A percentile compares a stretch with the other conserved stretches of the same genome.
These are phyloP conservation scores for Yponomeuta malinellus DNA, from an alignment of 2,888 invertebrate genomes.

Conservation along the genomic window DNA sequence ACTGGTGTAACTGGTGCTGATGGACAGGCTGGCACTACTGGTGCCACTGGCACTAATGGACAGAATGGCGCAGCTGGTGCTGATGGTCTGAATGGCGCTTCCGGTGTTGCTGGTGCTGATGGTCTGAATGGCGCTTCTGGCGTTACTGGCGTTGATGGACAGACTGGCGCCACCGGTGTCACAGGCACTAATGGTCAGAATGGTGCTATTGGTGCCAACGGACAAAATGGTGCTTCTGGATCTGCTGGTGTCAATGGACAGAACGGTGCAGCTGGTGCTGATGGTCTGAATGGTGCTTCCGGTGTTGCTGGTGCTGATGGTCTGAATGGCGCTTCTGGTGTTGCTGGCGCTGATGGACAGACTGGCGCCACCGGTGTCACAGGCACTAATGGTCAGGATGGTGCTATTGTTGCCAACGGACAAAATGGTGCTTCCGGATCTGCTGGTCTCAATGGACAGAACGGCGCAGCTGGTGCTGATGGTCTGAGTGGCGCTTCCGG, in stretches of 20 bases:
- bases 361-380: too few relatives aligned
- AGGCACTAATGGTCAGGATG: background rate
- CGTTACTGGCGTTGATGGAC: background rate
- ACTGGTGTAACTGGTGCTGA: background rate
- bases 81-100: too few relatives aligned
- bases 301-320: too few relatives aligned
- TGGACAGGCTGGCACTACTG: background rate
- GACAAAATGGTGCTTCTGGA: slow-evolving; percentile 30
- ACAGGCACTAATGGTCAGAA: too few relatives aligned
- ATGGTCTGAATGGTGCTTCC: too few relatives aligned
- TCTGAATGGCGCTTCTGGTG: too few relatives aligned
- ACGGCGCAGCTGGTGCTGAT: slow-evolving; percentile 26
- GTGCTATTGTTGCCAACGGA: background rate
- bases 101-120: too few relatives aligned
- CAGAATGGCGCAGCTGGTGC: too few relatives aligned
- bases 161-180: background rate
- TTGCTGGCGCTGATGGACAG: too few relatives aligned
- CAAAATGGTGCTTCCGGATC: slow-evolving; percentile 17
- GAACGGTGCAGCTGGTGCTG: too few relatives aligned
- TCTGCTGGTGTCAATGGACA: background rate
- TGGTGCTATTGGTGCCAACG: slow-evolving; percentile 16
- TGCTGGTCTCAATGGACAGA: too few relatives aligned
- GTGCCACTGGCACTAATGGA: background rate
- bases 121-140: background rate
- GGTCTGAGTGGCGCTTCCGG: background rate